A percentile compares a stretch with the other conserved stretches of the same genome.
phyloP scores from a whole-genome alignment of 2,888 invertebrate genomes.

The Leucoma salicis region DNA sequence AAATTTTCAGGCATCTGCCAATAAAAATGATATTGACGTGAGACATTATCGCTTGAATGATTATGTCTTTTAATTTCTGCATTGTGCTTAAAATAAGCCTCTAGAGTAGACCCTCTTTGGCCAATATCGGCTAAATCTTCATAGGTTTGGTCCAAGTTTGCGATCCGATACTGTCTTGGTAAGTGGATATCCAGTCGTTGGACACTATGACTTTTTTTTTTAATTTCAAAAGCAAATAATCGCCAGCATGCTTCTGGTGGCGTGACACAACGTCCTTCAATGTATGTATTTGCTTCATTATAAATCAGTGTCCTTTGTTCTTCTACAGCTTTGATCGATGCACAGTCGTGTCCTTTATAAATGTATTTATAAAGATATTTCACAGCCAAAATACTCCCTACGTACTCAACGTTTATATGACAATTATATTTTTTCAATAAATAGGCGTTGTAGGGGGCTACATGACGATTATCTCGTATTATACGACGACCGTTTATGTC shows the following conservation, averaged over 20 bases:
- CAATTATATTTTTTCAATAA: constrained; percentile 18
- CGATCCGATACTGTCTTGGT: constrained; percentile 14
- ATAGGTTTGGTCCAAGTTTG: constrained; percentile 14
- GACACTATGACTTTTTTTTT: constrained; percentile 38
- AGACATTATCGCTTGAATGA: constrained; percentile 15
- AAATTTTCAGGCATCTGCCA: constrained; percentile 11
- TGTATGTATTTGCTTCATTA: constrained; percentile 16
- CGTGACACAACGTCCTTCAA: constrained; percentile 19
- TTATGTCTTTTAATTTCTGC: constrained; percentile 13
- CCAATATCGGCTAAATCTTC: constrained; percentile 18
- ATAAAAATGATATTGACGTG: constrained; percentile 13
- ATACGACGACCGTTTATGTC: constrained; percentile 13
- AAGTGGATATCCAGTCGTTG: constrained; percentile 16
- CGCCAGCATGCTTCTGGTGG: constrained; percentile 26
- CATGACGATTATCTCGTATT: constrained; percentile 11
- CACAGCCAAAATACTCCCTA: constrained; percentile 16
- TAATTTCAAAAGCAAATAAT: constrained; percentile 34
- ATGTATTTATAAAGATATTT: constrained; percentile 20
- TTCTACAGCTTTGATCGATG: constrained; percentile 16
- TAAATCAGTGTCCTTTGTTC: constrained; percentile 14
- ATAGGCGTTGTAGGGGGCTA: constrained; percentile 14
- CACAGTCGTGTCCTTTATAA: constrained; percentile 6
- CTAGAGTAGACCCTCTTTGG: constrained; percentile 14
- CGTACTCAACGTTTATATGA: constrained; percentile 19
- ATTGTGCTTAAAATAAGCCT: constrained; percentile 17